Evolutionary conservation across 2,797 vertebrate species (phyloP).

Genomic region (Myotis daubentonii): DNA sequence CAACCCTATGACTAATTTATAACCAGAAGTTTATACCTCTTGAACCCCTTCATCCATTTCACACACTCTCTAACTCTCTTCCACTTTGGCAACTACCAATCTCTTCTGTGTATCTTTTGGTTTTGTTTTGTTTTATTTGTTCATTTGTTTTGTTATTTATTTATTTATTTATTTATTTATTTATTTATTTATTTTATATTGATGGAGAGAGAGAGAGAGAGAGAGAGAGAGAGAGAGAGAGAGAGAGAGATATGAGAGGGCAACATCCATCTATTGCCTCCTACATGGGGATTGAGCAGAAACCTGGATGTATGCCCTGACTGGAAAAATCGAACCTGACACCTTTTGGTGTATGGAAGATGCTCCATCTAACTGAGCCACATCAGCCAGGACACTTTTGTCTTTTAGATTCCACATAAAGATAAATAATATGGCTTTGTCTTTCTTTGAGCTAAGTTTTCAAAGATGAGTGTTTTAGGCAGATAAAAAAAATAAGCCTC

Average conservation of each 20-base stretch:
- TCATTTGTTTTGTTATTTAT: background rate
- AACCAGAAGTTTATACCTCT: background rate
- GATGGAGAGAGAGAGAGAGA: no score
- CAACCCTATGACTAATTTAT: background rate
- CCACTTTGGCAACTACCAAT: background rate
- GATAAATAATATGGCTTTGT: background rate
- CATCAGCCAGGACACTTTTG: background rate
- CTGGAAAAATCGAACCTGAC: background rate
- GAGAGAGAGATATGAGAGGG: background rate
- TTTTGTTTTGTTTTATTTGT: background rate
- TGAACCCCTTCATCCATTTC: background rate
- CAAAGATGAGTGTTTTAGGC: background rate
- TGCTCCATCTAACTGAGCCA: no score
- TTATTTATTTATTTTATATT: background rate
- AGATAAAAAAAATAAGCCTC: background rate
- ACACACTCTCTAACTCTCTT: background rate
- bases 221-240: background rate
- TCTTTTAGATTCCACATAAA: background rate
- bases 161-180: background rate
- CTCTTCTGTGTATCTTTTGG: background rate
- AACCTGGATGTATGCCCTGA: background rate
- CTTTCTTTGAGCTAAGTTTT: background rate
- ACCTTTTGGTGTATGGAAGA: background rate
- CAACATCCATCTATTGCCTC: background rate
- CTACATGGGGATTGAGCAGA: no score